Base-by-base conservation (phyloP, 2,113 vertebrate species). In the Rhinogobius similis region DNA sequence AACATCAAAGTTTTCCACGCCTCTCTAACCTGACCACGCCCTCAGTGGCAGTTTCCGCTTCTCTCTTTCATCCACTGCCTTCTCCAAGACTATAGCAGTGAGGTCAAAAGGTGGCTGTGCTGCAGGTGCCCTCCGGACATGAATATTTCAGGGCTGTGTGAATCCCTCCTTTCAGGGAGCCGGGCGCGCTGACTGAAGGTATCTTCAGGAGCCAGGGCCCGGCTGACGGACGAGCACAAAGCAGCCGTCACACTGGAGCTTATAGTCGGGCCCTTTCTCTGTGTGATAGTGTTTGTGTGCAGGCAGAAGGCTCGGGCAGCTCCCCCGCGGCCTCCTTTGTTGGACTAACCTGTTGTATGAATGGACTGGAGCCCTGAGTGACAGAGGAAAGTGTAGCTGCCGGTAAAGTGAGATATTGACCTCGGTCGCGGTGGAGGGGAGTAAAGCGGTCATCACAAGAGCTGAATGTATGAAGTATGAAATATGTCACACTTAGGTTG, bases 221-320 rank as follows among this genome's bases (percentile, higher is more conserved):
- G 94, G 94, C 90, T 97, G 95, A 97, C 90, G 94, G 95, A 94
- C 83, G 92, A 93, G 95, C 94, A 96, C 94, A 97, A 96, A 96
- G 89, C 93, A 82, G 92, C 91, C 94, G 88, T 92, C 78, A 90
- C 76, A 84, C 65, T 76, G 79, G 75, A 86, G 81, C 77, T 55
- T 18, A 62, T 77, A 75, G 82, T 36, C 77, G 78, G 77, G 41
- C 59, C 12, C 41, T 68, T 83, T 75, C 39, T 64, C 72, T 65
- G 80, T 83, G 79, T 70, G 78, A 70, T 67, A 72, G 52, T 72
- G 75, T 77, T 75, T 71, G 79, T 78, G 74, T 80, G 79, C 66
- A 70, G 76, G 76, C 69, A 71, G 82, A 87, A 88, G 85, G 82
- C 78, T 84, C 27, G 55, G 86, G 86, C 87, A 86, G 87, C 85